phyloP scores from a whole-genome alignment of 1,140 invertebrate species.

The Bombus confusus region DNA sequence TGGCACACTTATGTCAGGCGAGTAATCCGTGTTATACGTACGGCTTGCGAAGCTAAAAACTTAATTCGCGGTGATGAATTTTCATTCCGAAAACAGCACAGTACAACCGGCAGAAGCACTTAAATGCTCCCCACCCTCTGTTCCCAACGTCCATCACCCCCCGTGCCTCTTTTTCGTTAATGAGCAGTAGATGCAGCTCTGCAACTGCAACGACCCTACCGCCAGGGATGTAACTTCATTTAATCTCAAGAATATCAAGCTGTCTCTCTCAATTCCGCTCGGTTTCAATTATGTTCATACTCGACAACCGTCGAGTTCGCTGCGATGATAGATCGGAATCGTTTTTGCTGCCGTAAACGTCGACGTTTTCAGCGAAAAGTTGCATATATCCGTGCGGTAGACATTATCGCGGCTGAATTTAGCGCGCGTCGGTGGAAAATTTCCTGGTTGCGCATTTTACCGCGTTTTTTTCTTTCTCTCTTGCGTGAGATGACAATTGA shows the following conservation, averaged over 20 bases:
- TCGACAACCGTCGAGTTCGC: neutral
- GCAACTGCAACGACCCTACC: neutral
- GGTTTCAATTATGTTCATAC: neutral
- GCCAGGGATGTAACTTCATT: conserved; percentile 14
- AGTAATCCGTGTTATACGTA: conserved; percentile 22
- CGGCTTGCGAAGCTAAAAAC: conserved; percentile 22
- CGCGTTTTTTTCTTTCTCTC: neutral
- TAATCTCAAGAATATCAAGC: conserved; percentile 25
- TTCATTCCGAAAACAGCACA: conserved; percentile 28
- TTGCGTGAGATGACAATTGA: neutral
- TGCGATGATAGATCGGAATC: neutral
- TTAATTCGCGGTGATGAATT: conserved; percentile 50
- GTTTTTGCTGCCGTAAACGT: neutral
- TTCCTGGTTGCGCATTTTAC: neutral
- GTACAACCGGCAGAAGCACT: neutral
- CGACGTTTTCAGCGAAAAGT: neutral
- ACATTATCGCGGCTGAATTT: neutral
- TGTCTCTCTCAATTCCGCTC: neutral
- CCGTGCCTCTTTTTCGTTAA: neutral
- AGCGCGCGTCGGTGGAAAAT: neutral
- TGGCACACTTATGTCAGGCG: neutral
- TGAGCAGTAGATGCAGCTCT: conserved; percentile 8
- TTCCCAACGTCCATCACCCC: no score
- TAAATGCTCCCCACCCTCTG: neutral
- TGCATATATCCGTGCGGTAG: neutral